Evolutionary conservation across 2,797 vertebrate species (phyloP).

Genomic region (Sciurus vulgaris): DNA sequence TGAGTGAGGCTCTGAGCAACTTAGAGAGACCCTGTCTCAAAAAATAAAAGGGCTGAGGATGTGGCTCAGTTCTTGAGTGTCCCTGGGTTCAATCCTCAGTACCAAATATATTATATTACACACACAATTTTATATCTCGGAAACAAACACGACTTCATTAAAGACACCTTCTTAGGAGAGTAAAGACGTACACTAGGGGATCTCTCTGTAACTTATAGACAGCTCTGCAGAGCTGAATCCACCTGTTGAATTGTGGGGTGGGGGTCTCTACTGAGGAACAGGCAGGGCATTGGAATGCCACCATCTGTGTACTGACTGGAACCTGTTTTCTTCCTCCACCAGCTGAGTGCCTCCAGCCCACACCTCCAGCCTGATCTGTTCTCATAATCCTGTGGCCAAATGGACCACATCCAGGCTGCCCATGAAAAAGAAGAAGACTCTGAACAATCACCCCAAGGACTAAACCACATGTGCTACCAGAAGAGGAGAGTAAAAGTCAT

Average conservation of each 20-base stretch:
- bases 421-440: background rate
- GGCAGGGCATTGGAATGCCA: background rate
- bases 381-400: background rate
- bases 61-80: too few relatives aligned
- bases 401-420: background rate
- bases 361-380: background rate
- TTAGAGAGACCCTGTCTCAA: too few relatives aligned
- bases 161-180: background rate
- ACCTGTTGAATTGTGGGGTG: accelerated
- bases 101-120: too few relatives aligned
- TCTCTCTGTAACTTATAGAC: background rate
- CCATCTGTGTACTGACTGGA: accelerated
- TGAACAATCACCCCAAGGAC: background rate
- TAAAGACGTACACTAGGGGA: background rate
- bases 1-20: too few relatives aligned
- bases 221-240: background rate
- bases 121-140: background rate
- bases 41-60: too few relatives aligned
- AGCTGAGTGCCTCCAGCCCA: background rate
- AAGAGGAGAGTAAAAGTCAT: background rate
- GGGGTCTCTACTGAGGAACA: background rate
- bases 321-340: background rate
- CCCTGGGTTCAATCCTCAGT: too few relatives aligned
- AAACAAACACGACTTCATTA: background rate
- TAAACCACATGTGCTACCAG: background rate